Base-by-base conservation (phyloP, 2,888 invertebrate genomes). In the Diploptera punctata region DNA sequence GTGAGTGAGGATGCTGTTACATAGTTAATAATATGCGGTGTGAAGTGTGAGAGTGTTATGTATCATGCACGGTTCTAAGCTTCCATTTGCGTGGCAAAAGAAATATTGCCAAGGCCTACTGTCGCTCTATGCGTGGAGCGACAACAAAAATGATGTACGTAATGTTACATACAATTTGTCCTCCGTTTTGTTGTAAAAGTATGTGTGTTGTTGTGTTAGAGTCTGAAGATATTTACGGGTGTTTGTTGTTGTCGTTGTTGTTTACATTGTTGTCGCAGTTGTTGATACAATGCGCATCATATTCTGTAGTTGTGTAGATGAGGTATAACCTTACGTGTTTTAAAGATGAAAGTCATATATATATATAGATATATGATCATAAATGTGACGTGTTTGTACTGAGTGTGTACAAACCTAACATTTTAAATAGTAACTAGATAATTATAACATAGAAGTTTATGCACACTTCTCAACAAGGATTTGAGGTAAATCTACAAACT, bases 51-150 rank as follows among this genome's bases (percentile, higher is more conserved):
- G 47, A 33, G 62, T 43, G 21, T 67, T 71, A 62, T 29, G 61
- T 71, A 69, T 67, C 67, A 68, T 65, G 73, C 73, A 75, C 75
- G 70, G 73, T 75, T 75, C 72, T 67, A 75, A 72, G 75, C 75
- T 75, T 75, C 73, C 75, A 72, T 70, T 65, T 65, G 47, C 26
- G 29, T 47, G 65, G 65, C 65, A 65, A 65, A 29, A 65, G 29
- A 47, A 26, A n/a, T 47, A 65, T 57, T 68, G 61, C 60, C 54
- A 43, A 72, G 72, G 72, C 72, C 72, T 72, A 72, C 68, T 19
- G 29, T 72, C 60, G 72, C 67, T 38, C 52, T 10, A 24, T 18
- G 31, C 26, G 54, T 18, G 44, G 47, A 47, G 65, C 47, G 65
- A 44, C 65, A 44, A 65, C 44, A 65, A 65, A 68, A 61, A 60